These are phyloP conservation scores for Bombus waltoni DNA, from an alignment of 1,140 invertebrate genomes.

Conservation along the genomic window DNA sequence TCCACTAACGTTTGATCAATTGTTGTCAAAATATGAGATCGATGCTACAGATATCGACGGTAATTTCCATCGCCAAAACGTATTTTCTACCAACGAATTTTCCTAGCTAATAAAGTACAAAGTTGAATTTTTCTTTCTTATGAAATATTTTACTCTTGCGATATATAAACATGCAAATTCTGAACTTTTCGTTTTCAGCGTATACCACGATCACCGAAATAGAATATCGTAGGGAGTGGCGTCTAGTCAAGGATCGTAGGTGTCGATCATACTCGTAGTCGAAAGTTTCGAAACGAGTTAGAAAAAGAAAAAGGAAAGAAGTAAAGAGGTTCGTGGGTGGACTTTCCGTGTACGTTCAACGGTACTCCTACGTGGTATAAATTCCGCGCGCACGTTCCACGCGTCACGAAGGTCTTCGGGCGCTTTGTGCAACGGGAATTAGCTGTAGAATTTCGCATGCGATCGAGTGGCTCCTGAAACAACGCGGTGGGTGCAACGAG, in stretches of 20 bases:
- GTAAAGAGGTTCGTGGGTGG: not conserved
- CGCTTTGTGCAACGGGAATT: not conserved
- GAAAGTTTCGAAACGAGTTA: not conserved
- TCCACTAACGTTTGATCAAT: too few species aligned
- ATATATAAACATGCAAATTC: too few species aligned
- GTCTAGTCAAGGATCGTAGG: not conserved
- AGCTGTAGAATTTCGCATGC: constrained; percentile 7
- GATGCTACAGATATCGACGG: not conserved
- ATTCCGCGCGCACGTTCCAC: not conserved
- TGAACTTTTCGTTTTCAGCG: not conserved
- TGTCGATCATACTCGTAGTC: not conserved
- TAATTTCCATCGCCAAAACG: not conserved
- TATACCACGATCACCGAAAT: not conserved
- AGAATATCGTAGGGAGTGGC: not conserved
- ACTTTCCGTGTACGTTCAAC: not conserved
- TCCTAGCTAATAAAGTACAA: not conserved
- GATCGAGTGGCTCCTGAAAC: not conserved
- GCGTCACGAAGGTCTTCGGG: not conserved
- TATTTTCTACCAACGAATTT: not conserved
- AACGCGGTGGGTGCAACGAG: not conserved
- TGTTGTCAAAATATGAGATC: not conserved
- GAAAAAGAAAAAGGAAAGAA: too few species aligned
- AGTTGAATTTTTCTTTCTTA: not conserved
- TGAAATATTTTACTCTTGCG: too few species aligned
- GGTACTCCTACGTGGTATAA: not conserved